These are phyloP conservation scores for Diadumene lineata DNA, from an alignment of 92 coral and sea anemone species.

Conservation along the genomic window DNA sequence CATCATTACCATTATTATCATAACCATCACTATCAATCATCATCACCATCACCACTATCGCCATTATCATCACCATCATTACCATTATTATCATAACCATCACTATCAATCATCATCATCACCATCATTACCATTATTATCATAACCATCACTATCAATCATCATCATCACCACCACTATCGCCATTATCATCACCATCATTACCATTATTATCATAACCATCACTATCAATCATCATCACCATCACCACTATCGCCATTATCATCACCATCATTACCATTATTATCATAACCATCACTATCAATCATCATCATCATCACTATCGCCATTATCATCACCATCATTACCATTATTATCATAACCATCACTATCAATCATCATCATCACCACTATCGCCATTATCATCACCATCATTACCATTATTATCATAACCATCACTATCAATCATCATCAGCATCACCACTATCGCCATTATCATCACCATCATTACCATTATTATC, in stretches of 20 bases:
- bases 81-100: neutral
- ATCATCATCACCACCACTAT: neutral
- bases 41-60: neutral
- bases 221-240: too few relatives aligned
- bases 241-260: neutral
- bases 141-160: too few relatives aligned
- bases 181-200: neutral
- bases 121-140: neutral
- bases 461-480: neutral
- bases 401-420: neutral
- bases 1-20: neutral
- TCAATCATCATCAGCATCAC: too few relatives aligned
- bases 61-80: neutral
- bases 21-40: too few relatives aligned
- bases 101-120: neutral
- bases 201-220: neutral
- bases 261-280: neutral
- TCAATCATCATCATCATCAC: neutral
- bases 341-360: neutral
- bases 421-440: neutral
- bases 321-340: neutral
- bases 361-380: too few relatives aligned
- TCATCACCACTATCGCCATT: neutral
- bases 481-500: neutral
- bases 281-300: too few relatives aligned